phyloP scores from a whole-genome alignment of 2,797 vertebrate genomes.

The Microtus obscurus region DNA sequence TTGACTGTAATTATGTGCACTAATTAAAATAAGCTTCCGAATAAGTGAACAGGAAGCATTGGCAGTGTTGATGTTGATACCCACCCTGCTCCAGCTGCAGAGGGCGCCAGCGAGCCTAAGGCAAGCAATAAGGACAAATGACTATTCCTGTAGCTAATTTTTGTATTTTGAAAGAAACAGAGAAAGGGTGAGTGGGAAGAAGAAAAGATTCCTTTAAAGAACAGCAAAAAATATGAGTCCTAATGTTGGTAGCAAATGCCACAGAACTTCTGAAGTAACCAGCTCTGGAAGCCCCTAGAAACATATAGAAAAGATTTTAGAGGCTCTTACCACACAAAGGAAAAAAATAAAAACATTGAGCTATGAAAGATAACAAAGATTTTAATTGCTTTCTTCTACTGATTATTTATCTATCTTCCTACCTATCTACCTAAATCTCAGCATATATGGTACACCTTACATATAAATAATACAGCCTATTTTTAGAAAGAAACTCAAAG shows the following conservation, averaged over 20 bases:
- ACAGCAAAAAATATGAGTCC: background rate
- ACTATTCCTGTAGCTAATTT: background rate
- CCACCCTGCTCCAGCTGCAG: background rate
- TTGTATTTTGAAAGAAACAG: constrained; percentile 16
- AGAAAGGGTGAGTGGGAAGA: background rate
- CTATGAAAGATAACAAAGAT: background rate
- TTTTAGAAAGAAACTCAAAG: background rate
- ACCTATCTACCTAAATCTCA: background rate
- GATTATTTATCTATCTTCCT: background rate
- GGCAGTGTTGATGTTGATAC: background rate
- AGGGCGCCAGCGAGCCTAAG: background rate
- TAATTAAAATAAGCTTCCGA: background rate
- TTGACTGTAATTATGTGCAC: background rate
- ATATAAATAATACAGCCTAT: background rate
- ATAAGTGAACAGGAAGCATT: background rate
- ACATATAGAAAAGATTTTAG: background rate
- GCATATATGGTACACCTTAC: background rate
- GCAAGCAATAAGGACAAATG: background rate
- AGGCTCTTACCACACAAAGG: background rate
- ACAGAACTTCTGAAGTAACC: background rate
- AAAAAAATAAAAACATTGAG: background rate
- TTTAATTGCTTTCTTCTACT: background rate
- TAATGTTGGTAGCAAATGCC: background rate
- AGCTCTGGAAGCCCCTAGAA: background rate
- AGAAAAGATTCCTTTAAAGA: background rate